phyloP scores from a whole-genome alignment of 2,888 invertebrate genomes.

The Cheilosia soror region DNA sequence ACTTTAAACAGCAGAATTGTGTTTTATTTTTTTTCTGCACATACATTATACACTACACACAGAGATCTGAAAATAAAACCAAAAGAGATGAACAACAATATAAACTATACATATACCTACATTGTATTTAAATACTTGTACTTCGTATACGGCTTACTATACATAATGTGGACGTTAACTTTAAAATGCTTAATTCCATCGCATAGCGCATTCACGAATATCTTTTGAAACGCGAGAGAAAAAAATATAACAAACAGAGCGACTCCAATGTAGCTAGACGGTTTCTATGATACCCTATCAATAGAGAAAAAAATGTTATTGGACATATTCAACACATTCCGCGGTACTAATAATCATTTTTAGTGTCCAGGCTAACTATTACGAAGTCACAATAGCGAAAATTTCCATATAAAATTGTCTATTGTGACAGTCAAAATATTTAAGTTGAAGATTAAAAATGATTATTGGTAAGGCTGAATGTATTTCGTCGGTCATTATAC shows the following conservation, averaged over 20 bases:
- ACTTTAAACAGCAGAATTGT: background rate
- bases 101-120: background rate
- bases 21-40: background rate
- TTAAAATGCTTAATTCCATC: constrained; percentile 35
- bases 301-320: no score
- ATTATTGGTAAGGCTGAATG: no score
- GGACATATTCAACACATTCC: no score
- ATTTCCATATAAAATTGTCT: no score
- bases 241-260: background rate
- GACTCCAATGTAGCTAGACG: background rate
- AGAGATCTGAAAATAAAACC: constrained; percentile 34
- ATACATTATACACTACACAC: constrained; percentile 12
- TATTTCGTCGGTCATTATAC: no score
- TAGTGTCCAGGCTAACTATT: no score
- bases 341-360: no score
- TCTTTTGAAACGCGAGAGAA: background rate
- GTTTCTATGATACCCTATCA: background rate
- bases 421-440: no score
- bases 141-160: background rate
- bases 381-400: no score
- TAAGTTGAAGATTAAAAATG: no score
- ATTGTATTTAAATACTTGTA: background rate
- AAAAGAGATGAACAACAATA: background rate
- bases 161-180: constrained; percentile 61
- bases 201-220: constrained; percentile 12